Evolutionary conservation across 2,797 vertebrate genomes (phyloP).

Genomic region (Danio tinwini): DNA sequence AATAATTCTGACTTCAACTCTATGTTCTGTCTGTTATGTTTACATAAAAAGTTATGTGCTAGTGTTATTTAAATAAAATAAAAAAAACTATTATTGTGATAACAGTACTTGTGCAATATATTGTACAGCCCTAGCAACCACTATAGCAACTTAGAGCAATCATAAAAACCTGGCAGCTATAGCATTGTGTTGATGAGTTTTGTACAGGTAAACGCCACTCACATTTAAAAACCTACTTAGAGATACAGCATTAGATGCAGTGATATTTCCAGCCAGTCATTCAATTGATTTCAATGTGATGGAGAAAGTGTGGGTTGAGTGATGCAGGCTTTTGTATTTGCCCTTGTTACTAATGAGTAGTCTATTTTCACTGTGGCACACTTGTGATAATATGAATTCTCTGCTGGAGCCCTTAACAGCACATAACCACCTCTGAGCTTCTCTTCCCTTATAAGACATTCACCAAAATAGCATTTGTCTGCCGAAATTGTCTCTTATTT

Average conservation of each 20-base stretch:
- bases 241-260: background rate
- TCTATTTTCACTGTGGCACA: background rate
- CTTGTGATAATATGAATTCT: slow-evolving; percentile 6
- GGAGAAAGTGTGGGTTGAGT: background rate
- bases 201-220: too few species aligned
- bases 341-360: background rate
- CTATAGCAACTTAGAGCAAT: too few species aligned
- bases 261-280: background rate
- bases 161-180: too few species aligned
- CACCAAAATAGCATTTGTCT: slow-evolving; percentile 33
- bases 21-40: too few species aligned
- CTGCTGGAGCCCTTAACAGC: slow-evolving; percentile 6
- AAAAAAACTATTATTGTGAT: too few species aligned
- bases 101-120: too few species aligned
- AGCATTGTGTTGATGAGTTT: too few species aligned
- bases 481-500: slow-evolving; percentile 42
- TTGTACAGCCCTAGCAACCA: too few species aligned
- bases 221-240: background rate
- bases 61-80: too few species aligned
- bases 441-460: slow-evolving; percentile 43
- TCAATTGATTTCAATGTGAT: background rate
- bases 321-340: background rate
- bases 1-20: too few species aligned
- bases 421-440: slow-evolving; percentile 5
- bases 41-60: too few species aligned